Percentiles rank a stretch among this genome's conserved stretches.
phyloP scores from a whole-genome alignment of 2,797 vertebrate genomes.

The Columba guinea region DNA sequence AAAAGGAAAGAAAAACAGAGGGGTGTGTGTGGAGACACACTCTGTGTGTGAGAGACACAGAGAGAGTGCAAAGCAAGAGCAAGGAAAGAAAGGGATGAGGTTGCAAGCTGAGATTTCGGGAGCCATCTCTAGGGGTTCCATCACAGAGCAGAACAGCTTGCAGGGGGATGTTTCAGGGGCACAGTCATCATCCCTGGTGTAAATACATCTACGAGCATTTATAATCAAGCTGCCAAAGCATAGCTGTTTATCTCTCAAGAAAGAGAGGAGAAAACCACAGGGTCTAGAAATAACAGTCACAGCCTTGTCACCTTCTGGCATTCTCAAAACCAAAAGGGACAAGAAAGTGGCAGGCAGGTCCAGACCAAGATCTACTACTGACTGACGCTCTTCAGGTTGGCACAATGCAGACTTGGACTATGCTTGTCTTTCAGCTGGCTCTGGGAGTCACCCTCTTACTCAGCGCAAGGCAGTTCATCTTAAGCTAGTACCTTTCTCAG shows the following conservation, averaged over 20 bases:
- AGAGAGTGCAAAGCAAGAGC: neutral
- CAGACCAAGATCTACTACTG: neutral
- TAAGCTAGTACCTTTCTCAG: neutral
- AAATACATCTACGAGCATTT: neutral
- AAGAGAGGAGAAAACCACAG: neutral
- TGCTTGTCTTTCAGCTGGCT: neutral
- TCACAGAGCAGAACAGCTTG: neutral
- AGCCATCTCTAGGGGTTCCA: neutral
- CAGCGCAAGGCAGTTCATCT: neutral
- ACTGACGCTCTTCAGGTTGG: neutral
- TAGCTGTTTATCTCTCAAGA: conserved; percentile 15
- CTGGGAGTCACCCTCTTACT: neutral
- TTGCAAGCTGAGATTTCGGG: neutral
- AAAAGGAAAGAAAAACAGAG: conserved; percentile 57
- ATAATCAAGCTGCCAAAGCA: neutral
- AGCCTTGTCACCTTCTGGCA: neutral
- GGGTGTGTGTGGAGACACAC: conserved; percentile 11
- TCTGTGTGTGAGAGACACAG: neutral
- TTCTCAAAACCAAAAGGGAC: neutral
- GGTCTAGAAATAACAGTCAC: neutral
- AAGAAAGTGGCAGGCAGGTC: neutral
- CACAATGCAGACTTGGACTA: neutral
- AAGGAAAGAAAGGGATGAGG: neutral
- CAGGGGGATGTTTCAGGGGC: neutral
- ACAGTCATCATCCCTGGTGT: neutral